Conservation (phyloP, 2,888 invertebrate species). For the Cataglyphis cursor region DNA sequence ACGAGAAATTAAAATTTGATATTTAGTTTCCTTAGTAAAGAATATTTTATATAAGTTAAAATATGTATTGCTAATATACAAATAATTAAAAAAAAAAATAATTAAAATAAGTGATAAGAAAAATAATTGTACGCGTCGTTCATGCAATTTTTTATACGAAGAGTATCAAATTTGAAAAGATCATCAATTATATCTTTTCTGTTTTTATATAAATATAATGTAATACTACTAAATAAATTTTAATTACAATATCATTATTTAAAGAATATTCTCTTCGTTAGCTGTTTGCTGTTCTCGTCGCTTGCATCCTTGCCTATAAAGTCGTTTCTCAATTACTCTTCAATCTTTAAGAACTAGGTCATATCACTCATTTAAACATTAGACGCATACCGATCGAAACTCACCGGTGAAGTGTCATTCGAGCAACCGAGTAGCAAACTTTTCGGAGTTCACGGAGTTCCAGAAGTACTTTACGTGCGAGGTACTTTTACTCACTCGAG, state of each 20-base stretch:
- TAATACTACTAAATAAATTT: conserved; percentile 24
- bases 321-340: conserved; percentile 58
- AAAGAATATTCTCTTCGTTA: background rate
- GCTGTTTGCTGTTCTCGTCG: background rate
- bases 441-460: conserved; percentile 52
- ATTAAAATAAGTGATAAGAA: background rate
- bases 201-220: background rate
- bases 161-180: background rate
- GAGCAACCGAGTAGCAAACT: conserved; percentile 53
- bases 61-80: background rate
- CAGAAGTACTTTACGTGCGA: conserved; percentile 49
- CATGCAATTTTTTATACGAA: background rate
- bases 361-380: conserved; percentile 57
- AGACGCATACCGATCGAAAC: conserved; percentile 58
- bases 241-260: conserved; percentile 50
- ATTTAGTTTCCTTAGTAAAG: background rate
- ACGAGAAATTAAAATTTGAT: conserved; percentile 30
- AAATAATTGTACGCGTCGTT: background rate
- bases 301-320: conserved; percentile 34
- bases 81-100: background rate
- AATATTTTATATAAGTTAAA: background rate
- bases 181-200: background rate
- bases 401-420: conserved; percentile 63
- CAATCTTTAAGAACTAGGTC: conserved; percentile 44
- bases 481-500: conserved; percentile 41